Conservation (phyloP, 2,113 vertebrate genomes). For the Tricholaema leucomelas region DNA sequence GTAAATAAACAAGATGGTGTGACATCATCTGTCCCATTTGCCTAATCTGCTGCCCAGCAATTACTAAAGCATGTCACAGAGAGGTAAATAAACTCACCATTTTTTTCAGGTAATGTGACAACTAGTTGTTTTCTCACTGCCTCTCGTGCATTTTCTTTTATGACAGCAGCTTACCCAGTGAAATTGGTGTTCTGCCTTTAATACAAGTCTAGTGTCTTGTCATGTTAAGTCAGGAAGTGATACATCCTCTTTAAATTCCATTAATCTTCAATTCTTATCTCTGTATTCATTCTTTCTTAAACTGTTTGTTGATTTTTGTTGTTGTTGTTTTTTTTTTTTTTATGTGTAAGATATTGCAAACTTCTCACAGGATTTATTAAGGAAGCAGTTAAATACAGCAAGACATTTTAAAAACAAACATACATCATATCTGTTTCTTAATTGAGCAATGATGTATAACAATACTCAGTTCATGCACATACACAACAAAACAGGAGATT, state of each 20-base stretch:
- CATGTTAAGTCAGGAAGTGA: neutral
- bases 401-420: neutral
- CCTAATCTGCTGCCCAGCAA: neutral
- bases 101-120: slow-evolving; percentile 1
- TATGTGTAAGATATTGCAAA: neutral
- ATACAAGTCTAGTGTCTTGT: neutral
- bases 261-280: neutral
- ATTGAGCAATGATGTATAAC: neutral
- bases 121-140: slow-evolving; percentile 16
- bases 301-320: neutral
- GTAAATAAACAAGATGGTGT: neutral
- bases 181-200: neutral
- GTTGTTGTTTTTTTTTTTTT: neutral
- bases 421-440: neutral
- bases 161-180: neutral
- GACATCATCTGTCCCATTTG: neutral
- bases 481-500: neutral
- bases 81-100: neutral
- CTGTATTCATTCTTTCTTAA: neutral
- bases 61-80: neutral
- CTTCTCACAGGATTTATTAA: neutral
- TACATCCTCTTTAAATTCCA: neutral
- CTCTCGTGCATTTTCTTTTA: neutral
- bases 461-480: neutral
- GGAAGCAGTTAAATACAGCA: neutral